Evolutionary conservation across 2,113 vertebrate species (phyloP).

Genomic region (Rutilus rutilus): DNA sequence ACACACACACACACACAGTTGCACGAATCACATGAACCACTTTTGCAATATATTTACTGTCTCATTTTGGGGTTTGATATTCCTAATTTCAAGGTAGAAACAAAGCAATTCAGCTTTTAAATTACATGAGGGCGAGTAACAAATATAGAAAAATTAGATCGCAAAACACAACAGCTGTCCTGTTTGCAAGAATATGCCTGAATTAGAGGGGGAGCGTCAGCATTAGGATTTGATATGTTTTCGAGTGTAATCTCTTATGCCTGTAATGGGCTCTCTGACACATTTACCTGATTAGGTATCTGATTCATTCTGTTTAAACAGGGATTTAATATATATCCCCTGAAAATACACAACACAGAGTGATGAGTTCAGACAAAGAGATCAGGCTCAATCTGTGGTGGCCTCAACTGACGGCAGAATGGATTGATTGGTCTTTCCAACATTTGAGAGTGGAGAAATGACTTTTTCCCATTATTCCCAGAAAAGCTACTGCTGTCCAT

Average conservation of each 20-base stretch:
- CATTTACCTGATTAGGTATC: slow-evolving; percentile 3
- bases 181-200: neutral
- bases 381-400: neutral
- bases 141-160: neutral
- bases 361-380: slow-evolving; percentile 3
- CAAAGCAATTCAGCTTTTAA: neutral
- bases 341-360: neutral
- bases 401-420: neutral
- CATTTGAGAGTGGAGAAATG: neutral
- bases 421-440: slow-evolving; percentile 10
- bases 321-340: neutral
- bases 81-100: neutral
- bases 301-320: slow-evolving; percentile 9
- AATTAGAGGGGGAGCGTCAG: neutral
- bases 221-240: neutral
- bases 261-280: neutral
- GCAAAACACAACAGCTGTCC: neutral
- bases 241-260: neutral
- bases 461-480: neutral
- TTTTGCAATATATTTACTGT: neutral
- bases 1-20: neutral
- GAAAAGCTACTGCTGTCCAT: neutral
- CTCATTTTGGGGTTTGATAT: neutral
- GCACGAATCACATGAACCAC: neutral
- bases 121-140: neutral